Base-by-base conservation (phyloP, 2,888 invertebrate species). In the Conchocele bisecta region DNA sequence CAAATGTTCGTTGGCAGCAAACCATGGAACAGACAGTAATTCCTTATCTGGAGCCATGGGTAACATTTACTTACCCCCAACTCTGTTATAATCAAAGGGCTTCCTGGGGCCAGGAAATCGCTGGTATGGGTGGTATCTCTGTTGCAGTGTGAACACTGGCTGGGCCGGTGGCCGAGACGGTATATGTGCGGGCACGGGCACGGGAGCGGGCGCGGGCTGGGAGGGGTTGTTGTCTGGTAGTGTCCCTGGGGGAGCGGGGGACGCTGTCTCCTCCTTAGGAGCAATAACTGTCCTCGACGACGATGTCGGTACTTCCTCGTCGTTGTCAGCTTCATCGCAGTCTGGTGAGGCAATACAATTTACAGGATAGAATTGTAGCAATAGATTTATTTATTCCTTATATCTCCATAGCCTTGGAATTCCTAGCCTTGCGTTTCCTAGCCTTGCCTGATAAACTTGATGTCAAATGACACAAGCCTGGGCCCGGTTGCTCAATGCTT, bases 51-150 rank as follows among this genome's bases (percentile, higher is more conserved):
- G n/a, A n/a, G n/a, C n/a, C n/a, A n/a, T n/a, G n/a, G n/a, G n/a
- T n/a, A n/a, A n/a, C n/a, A n/a, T 17, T 9, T 3, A 48, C 75
- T 54, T 72, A 86, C 85, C 81, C 72, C 86, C 87, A 29, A 86
- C 73, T 57, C 88, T 75, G 54, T 75, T 84, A 61, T 74, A 86
- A 68, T 88, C 87, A 80, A 88, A 88, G 15, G 79, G 79, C 64
- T 79, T 82, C 58, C 83, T 85, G 1, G 66, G 74, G 9, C 81
- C 81, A 48, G 78, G 64, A 48, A 72, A 75, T 48, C 80, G 39
- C 17, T 58, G 44, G 33, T 71, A 77, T 4, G 73, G 77, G 37
- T 77, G 77, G 37, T 71, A 77, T 13, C 77, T 56, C n/a, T 67
- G 67, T 26, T 70, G 73, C n/a, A 35, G 51, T 31, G 33, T 29